These are phyloP conservation scores for Amblyornis subalaris DNA, from an alignment of 2,113 vertebrate species.

Conservation along the genomic window DNA sequence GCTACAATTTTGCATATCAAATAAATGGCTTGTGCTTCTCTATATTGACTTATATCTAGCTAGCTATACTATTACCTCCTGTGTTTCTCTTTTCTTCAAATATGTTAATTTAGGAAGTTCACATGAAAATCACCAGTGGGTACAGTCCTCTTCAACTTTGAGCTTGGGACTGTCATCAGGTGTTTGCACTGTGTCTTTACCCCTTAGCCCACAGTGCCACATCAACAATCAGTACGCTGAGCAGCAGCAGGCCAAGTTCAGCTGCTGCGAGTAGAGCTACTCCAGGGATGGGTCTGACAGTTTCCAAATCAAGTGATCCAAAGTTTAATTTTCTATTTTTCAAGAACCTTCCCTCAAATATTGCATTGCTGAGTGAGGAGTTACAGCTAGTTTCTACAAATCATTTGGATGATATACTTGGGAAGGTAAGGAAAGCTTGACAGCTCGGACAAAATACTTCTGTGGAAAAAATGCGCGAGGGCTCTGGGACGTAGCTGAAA, in stretches of 20 bases:
- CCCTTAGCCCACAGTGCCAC: background rate
- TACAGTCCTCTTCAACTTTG: background rate
- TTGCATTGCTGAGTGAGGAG: background rate
- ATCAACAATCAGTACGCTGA: background rate
- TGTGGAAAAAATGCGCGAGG: slow-evolving; percentile 21
- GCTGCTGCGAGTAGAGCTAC: background rate
- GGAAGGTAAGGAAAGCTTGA: slow-evolving; percentile 32
- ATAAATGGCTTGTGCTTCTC: background rate
- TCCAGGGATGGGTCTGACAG: background rate
- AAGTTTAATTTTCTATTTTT: slow-evolving; percentile 53
- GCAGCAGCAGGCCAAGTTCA: background rate
- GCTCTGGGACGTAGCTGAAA: background rate
- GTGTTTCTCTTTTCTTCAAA: background rate
- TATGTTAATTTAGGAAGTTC: background rate
- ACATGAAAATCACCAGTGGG: background rate
- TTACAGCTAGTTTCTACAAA: slow-evolving; percentile 56
- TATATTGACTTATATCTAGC: background rate
- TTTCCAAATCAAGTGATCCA: slow-evolving; percentile 19
- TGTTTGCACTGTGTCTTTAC: background rate
- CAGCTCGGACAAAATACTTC: slow-evolving; percentile 53
- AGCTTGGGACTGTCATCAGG: background rate
- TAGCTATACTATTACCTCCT: background rate
- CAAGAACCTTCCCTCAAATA: slow-evolving; percentile 28
- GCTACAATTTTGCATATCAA: background rate
- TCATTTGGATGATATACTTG: slow-evolving; percentile 21